Base-by-base conservation (phyloP, 2,797 vertebrate species). In the Ispidina lecontei region DNA sequence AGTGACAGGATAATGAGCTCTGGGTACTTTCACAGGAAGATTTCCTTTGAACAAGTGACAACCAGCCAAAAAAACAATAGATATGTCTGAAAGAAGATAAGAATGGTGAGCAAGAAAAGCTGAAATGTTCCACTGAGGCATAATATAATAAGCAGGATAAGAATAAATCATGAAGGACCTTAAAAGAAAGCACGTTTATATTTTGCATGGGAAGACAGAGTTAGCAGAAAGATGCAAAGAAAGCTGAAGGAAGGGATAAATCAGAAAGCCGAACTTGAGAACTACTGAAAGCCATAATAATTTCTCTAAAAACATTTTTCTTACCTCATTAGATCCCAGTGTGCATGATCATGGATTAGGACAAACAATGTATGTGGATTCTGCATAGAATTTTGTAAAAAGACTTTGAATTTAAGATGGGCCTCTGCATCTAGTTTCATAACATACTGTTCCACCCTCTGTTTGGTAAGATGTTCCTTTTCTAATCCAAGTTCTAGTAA, bases 331-430 rank as follows among this genome's bases (percentile, higher is more conserved):
- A 99, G 97, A 92, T 99, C 99, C 98, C 99, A 99, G 96, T 99
- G 99, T 19, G 99, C 99, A 0, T 99, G 99, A 96, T 99, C 99
- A 22, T 99, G 99, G 89, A 99, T 98, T 58, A 99, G 97, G 91
- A 99, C 98, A 94, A 99, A 99, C 28, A 99, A 97, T 0, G 99
- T 99, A 87, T 99, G 99, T 1, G 98, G 98, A 95, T 99, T 99
- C 95, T 98, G 98, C 94, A 98, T 97, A 47, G 98, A 98, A 94
- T 98, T 99, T 75, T 99, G 98, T 90, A 99, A 98, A 87, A 99
- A 98, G 35, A 91, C 94, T 91, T 98, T 97, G 93, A 99, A 99
- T 91, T 98, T 98, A 6, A 96, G 96, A 89, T 98, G 98, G 20
- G 98, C 98, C 13, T 98, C 98, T 7, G 98, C 95, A 86, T 99